A percentile compares a stretch with the other conserved stretches of the same genome.
Conservation (phyloP, 2,888 invertebrate species). For the Andrena camellia region DNA sequence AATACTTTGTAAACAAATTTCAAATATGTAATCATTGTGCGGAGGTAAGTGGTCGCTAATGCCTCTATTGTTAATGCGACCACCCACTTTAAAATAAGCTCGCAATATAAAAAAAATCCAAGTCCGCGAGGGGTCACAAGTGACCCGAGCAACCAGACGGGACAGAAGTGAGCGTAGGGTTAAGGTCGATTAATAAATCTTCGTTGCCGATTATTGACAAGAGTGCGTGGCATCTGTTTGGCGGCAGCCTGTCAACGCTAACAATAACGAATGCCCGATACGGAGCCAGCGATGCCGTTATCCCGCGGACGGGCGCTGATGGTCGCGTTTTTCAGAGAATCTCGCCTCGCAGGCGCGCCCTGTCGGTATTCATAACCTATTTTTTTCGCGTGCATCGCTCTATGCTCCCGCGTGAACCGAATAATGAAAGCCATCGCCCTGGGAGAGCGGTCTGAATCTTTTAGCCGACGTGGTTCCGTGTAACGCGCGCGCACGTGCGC, state of each 20-base stretch:
- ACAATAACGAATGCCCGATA: slow-evolving; percentile 45
- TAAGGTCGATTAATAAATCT: slow-evolving; percentile 31
- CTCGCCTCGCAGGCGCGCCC: neutral
- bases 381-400: slow-evolving; percentile 33
- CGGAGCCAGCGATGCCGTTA: slow-evolving; percentile 11
- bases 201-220: neutral
- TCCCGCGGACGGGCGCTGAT: slow-evolving; percentile 7
- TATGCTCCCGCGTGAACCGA: slow-evolving; percentile 31
- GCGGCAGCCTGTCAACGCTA: slow-evolving; percentile 22
- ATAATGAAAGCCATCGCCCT: slow-evolving; percentile 44
- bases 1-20: too few species aligned
- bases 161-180: neutral
- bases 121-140: too few species aligned
- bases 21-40: too few species aligned
- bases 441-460: slow-evolving; percentile 25
- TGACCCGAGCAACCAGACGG: too few species aligned
- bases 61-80: too few species aligned
- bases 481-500: slow-evolving; percentile 16
- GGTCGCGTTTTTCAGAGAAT: slow-evolving; percentile 22
- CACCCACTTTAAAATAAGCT: too few species aligned
- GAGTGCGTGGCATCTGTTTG: neutral
- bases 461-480: slow-evolving; percentile 28
- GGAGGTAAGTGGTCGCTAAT: too few species aligned
- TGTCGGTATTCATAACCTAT: slow-evolving; percentile 48
- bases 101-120: too few species aligned